phyloP scores from a whole-genome alignment of 1,140 invertebrate genomes.

The Neuroterus valhalla region DNA sequence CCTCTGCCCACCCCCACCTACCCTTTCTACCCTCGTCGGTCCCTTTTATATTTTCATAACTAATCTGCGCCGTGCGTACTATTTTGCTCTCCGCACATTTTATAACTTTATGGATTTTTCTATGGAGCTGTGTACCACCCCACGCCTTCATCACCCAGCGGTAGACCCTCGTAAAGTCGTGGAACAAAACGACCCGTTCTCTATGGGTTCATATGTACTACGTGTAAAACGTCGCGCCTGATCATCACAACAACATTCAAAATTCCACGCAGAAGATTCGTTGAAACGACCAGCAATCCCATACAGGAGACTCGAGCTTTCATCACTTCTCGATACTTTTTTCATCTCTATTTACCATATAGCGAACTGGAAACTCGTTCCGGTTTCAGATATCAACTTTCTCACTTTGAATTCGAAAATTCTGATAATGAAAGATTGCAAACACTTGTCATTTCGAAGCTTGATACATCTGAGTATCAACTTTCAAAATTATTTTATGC shows the following conservation, averaged over 20 bases:
- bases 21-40: conserved; percentile 45
- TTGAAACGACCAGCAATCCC: background rate
- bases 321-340: background rate
- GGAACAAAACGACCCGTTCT: conserved; percentile 50
- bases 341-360: background rate
- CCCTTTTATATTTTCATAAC: conserved; percentile 73
- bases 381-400: too few species aligned
- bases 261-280: background rate
- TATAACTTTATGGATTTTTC: conserved; percentile 73
- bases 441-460: too few species aligned
- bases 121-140: conserved; percentile 56
- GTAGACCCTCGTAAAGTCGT: conserved; percentile 56
- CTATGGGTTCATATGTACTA: conserved; percentile 26
- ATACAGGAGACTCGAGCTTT: background rate
- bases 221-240: conserved; percentile 14
- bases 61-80: conserved; percentile 72
- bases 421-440: too few species aligned
- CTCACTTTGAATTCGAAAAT: too few species aligned
- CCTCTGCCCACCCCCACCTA: conserved; percentile 56
- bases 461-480: too few species aligned
- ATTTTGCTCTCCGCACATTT: conserved; percentile 72
- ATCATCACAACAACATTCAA: background rate
- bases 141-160: conserved; percentile 48
- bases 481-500: too few species aligned
- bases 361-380: too few species aligned